Evolutionary conservation across 2,113 vertebrate species (phyloP).

Genomic region (Chionodraco myersi): DNA sequence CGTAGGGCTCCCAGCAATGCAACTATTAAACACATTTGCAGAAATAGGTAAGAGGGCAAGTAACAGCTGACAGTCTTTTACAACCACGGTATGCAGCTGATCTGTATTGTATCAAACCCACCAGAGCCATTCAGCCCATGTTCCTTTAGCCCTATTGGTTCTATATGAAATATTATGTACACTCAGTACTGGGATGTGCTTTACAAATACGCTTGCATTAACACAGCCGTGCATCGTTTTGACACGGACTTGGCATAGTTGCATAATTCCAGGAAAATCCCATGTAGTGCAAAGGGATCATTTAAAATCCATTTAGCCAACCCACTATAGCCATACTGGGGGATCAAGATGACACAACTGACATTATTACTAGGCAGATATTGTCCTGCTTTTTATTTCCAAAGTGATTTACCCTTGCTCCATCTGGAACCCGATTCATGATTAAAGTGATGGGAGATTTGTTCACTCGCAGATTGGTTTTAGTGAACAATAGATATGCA

Average conservation of each 20-base stretch:
- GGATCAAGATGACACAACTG: constrained; percentile 13
- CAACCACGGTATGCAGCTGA: not conserved
- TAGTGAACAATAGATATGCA: constrained; percentile 48
- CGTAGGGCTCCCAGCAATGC: constrained; percentile 33
- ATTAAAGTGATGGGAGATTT: constrained; percentile 49
- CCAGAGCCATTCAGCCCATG: not conserved
- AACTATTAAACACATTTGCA: constrained; percentile 23
- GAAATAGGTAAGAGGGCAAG: not conserved
- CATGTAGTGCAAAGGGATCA: constrained; percentile 45
- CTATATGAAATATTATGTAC: not conserved
- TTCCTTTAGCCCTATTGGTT: not conserved
- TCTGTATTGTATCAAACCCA: constrained; percentile 11
- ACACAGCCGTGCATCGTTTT: constrained; percentile 53
- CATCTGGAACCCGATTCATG: constrained; percentile 42
- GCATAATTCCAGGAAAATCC: constrained; percentile 36
- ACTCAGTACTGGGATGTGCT: not conserved
- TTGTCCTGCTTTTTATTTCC: constrained; percentile 42
- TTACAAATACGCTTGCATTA: constrained; percentile 7
- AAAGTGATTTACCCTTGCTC: constrained; percentile 52
- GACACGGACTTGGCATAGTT: constrained; percentile 24
- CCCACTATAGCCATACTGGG: constrained; percentile 1
- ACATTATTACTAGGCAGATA: constrained; percentile 50
- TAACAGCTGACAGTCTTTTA: not conserved
- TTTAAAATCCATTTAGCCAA: constrained; percentile 70
- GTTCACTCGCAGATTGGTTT: constrained; percentile 39